phyloP scores from a whole-genome alignment of 2,888 invertebrate species.

The Ennomos erosarius region DNA sequence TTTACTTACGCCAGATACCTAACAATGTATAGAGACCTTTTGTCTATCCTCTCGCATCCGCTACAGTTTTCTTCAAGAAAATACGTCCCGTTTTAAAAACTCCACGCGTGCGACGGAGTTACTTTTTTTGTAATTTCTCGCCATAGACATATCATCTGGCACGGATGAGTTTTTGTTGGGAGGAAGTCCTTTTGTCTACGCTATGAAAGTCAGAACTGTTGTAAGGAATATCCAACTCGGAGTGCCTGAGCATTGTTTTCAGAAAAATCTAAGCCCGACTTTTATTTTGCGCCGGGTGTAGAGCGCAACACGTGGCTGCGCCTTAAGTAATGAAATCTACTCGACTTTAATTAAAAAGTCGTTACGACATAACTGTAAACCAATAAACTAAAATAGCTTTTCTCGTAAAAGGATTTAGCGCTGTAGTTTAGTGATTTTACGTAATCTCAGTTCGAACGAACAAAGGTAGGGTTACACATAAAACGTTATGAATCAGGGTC shows the following conservation, averaged over 20 bases:
- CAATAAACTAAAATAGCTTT: constrained; percentile 62
- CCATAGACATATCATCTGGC: constrained; percentile 84
- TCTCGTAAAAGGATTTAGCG: constrained; percentile 55
- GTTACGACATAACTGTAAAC: constrained; percentile 59
- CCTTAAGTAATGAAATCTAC: constrained; percentile 76
- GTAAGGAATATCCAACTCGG: constrained; percentile 77
- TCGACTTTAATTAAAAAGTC: constrained; percentile 70
- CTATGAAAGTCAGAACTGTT: constrained; percentile 81
- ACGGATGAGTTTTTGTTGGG: constrained; percentile 83
- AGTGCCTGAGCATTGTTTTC: constrained; percentile 75
- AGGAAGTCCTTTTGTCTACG: constrained; percentile 81
- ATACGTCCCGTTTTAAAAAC: constrained; percentile 75
- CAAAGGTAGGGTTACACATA: constrained; percentile 56
- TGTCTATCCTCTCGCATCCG: constrained; percentile 78
- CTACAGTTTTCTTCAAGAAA: constrained; percentile 79
- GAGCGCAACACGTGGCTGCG: constrained; percentile 74
- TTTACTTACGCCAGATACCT: constrained; percentile 72
- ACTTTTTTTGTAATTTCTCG: constrained; percentile 80
- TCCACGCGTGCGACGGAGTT: constrained; percentile 68
- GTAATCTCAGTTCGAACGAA: constrained; percentile 55
- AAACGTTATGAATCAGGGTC: constrained; percentile 63
- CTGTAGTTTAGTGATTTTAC: constrained; percentile 54
- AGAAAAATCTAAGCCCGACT: constrained; percentile 76
- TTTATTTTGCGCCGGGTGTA: constrained; percentile 55
- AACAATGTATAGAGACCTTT: constrained; percentile 76